These are phyloP conservation scores for Micropoecilia bifurca DNA, from an alignment of 2,797 vertebrate genomes.

Conservation along the genomic window DNA sequence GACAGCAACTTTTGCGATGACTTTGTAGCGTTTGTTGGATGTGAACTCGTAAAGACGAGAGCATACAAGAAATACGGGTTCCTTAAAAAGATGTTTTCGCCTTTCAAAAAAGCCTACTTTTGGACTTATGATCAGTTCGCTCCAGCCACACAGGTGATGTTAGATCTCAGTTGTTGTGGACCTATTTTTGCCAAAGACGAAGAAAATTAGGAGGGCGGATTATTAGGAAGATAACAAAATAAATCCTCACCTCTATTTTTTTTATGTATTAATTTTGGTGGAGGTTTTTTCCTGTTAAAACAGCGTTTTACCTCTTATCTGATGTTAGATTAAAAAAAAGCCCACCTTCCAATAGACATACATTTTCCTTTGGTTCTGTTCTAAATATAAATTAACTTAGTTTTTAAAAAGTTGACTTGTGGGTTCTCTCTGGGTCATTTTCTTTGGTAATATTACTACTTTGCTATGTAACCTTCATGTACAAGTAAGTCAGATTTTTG, in stretches of 20 bases:
- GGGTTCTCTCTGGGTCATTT: neutral
- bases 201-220: neutral
- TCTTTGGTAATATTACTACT: too few species aligned
- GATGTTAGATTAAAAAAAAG: neutral
- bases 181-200: neutral
- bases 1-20: neutral
- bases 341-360: too few species aligned
- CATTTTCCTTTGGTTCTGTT: neutral
- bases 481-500: too few species aligned
- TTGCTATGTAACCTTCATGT: too few species aligned
- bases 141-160: neutral
- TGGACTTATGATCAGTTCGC: neutral
- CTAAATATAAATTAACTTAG: neutral
- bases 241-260: neutral
- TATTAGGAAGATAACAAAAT: neutral
- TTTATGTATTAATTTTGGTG: neutral
- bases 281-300: constrained; percentile 1
- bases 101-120: neutral
- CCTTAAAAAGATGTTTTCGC: neutral
- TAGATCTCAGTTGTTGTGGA: constrained; percentile 1
- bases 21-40: neutral
- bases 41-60: neutral
- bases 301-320: neutral
- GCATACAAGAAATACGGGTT: neutral
- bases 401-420: neutral